Evolutionary conservation across 1,140 invertebrate genomes (phyloP).

Genomic region (Zaprionus taronus): DNA sequence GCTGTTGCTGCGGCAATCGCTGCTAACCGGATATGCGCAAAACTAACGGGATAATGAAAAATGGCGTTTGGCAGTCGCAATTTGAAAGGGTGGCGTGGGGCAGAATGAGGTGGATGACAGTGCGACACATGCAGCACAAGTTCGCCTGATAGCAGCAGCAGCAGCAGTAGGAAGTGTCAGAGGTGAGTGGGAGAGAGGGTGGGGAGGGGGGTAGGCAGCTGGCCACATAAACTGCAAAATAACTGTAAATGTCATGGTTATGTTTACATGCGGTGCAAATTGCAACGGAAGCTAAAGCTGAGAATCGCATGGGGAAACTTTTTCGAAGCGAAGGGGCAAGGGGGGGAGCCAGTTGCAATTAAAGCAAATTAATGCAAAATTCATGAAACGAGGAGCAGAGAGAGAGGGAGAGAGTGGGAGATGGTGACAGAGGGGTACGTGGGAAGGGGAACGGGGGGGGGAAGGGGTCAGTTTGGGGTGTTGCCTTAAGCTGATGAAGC

Average conservation of each 20-base stretch:
- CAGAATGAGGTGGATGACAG: background rate
- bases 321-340: constrained; percentile 28
- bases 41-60: constrained; percentile 81
- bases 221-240: constrained; percentile 63
- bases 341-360: constrained; percentile 53
- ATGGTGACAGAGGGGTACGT: background rate
- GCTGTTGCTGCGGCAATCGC: constrained; percentile 3
- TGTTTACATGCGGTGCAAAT: constrained; percentile 78
- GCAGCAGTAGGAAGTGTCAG: no score
- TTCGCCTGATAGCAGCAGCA: background rate
- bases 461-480: background rate
- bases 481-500: constrained; percentile 22
- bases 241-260: constrained; percentile 80
- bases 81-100: background rate
- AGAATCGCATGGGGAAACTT: background rate
- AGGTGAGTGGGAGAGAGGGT: background rate
- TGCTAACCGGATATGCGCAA: constrained; percentile 76
- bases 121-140: constrained; percentile 30
- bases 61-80: constrained; percentile 44
- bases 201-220: background rate
- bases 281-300: constrained; percentile 54
- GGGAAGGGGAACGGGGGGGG: background rate
- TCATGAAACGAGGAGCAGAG: constrained; percentile 13
- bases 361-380: constrained; percentile 76
- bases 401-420: background rate